These are phyloP conservation scores for Narcine bancroftii DNA, from an alignment of 2,113 vertebrate species.

Conservation along the genomic window DNA sequence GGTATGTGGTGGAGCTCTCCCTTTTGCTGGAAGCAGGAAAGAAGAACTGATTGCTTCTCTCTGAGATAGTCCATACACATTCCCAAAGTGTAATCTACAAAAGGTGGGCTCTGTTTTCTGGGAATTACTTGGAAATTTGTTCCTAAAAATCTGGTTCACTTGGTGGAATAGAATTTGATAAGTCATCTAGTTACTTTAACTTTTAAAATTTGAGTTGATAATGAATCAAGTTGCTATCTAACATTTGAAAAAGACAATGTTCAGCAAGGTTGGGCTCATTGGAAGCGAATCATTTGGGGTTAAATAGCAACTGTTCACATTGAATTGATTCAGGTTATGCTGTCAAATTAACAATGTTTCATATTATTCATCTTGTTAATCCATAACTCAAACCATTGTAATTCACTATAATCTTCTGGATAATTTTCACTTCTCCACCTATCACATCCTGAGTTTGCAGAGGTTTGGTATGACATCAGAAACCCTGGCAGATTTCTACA, in stretches of 20 bases:
- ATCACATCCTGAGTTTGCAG: no score
- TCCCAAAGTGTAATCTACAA: not conserved
- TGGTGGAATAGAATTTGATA: not conserved
- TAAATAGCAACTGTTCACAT: not conserved
- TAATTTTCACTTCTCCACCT: no score
- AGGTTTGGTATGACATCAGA: no score
- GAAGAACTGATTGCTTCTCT: not conserved
- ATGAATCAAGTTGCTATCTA: not conserved
- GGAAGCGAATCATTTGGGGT: not conserved
- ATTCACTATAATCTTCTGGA: no score
- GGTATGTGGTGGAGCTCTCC: not conserved
- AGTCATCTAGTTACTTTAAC: not conserved
- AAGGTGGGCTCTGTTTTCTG: not conserved
- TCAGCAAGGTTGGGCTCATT: not conserved
- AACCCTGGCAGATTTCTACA: no score
- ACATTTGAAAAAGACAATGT: not conserved
- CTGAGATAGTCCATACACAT: not conserved
- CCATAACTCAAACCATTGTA: no score
- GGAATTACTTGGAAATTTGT: not conserved
- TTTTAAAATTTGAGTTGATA: not conserved
- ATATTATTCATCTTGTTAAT: no score
- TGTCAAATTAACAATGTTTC: not conserved
- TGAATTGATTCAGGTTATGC: not conserved
- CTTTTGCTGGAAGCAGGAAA: not conserved
- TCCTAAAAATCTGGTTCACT: not conserved